Evolutionary conservation across 2,797 vertebrate species (phyloP).

Genomic region (Spea hammondii): DNA sequence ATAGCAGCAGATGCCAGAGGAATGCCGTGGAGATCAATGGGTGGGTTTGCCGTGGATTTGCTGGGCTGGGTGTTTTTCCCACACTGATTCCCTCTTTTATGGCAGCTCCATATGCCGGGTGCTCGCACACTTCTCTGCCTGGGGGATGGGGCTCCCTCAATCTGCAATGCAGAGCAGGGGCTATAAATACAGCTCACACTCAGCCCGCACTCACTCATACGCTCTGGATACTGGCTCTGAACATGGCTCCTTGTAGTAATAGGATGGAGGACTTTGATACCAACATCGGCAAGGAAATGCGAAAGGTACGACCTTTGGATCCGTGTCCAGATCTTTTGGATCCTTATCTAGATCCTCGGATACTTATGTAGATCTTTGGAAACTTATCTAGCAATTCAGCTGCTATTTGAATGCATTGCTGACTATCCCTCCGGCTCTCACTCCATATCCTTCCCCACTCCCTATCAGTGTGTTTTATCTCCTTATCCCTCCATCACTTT

Average conservation of each 20-base stretch:
- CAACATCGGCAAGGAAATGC: slow-evolving; percentile 1
- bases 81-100: slow-evolving; percentile 32
- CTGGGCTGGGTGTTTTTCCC: slow-evolving; percentile 21
- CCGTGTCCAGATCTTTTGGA: no score
- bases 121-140: slow-evolving; percentile 6
- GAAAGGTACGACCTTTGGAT: slow-evolving; percentile 9
- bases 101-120: slow-evolving; percentile 23
- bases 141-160: background rate
- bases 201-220: background rate
- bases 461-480: no score
- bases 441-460: no score
- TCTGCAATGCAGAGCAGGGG: background rate
- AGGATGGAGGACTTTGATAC: slow-evolving; percentile 12
- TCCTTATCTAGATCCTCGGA: no score
- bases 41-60: background rate
- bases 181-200: slow-evolving; percentile 14
- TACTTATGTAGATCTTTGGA: no score
- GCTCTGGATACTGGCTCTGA: background rate
- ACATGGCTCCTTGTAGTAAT: slow-evolving; percentile 22
- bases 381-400: no score
- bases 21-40: slow-evolving; percentile 34
- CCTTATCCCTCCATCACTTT: no score
- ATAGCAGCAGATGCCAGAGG: slow-evolving; percentile 47
- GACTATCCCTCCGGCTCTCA: no score
- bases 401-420: no score